These are phyloP conservation scores for Oreochromis aureus DNA, from an alignment of 2,113 vertebrate species.

Conservation along the genomic window DNA sequence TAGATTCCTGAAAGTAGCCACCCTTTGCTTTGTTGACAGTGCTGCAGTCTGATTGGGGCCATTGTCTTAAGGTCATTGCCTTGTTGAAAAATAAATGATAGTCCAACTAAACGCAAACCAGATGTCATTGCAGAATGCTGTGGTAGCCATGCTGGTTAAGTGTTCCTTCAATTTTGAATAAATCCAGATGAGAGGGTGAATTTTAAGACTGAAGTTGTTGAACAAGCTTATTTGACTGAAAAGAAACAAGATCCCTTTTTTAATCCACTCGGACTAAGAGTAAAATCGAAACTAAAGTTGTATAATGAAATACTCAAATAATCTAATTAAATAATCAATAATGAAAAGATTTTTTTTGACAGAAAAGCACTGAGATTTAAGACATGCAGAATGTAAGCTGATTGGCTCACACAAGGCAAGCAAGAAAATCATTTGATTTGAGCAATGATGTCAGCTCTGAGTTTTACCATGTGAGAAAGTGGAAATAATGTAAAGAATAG, in stretches of 20 bases:
- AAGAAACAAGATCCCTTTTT: not conserved
- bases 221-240: too few relatives aligned
- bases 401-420: fast-evolving
- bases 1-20: too few relatives aligned
- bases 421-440: not conserved
- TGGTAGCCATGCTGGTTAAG: too few relatives aligned
- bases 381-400: not conserved
- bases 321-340: not conserved
- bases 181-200: too few relatives aligned
- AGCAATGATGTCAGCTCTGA: not conserved
- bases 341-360: not conserved
- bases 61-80: too few relatives aligned
- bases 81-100: too few relatives aligned
- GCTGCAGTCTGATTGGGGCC: too few relatives aligned
- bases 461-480: not conserved
- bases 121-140: too few relatives aligned
- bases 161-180: too few relatives aligned
- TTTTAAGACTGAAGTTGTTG: too few relatives aligned
- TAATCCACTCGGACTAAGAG: not conserved
- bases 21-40: too few relatives aligned
- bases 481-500: not conserved
- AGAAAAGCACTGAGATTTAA: not conserved
- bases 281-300: not conserved
- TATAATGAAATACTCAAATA: not conserved
- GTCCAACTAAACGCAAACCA: too few relatives aligned